These are phyloP conservation scores for Molorchus minor DNA, from an alignment of 2,888 invertebrate genomes.

Conservation along the genomic window DNA sequence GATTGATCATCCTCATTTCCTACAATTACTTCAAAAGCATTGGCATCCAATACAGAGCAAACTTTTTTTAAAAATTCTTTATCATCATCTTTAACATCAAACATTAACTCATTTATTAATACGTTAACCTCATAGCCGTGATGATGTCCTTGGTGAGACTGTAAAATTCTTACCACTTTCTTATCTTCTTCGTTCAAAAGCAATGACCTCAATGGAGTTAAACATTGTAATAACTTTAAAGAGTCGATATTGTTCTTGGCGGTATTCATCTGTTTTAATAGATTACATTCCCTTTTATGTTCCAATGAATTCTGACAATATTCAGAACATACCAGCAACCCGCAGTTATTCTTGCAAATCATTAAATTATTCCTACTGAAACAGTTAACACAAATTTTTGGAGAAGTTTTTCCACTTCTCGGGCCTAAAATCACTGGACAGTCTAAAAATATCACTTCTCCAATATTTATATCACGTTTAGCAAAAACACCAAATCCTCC, in stretches of 20 bases:
- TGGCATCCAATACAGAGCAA: conserved; percentile 72
- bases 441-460: conserved; percentile 78
- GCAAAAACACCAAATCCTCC: conserved; percentile 80
- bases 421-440: conserved; percentile 76
- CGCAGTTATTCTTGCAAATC: conserved; percentile 71
- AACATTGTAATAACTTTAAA: conserved; percentile 56
- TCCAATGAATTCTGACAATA: conserved; percentile 68
- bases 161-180: conserved; percentile 65
- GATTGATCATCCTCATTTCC: conserved; percentile 61
- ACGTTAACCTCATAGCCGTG: conserved; percentile 69
- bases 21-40: conserved; percentile 71
- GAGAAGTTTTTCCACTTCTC: conserved; percentile 65
- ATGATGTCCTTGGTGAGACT: conserved; percentile 66
- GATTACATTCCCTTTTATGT: conserved; percentile 73
- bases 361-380: conserved; percentile 61
- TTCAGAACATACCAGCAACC: conserved; percentile 74
- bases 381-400: conserved; percentile 72
- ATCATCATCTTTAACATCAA: conserved; percentile 67
- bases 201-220: conserved; percentile 63
- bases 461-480: conserved; percentile 70
- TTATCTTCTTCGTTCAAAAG: conserved; percentile 63
- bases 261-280: conserved; percentile 68
- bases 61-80: conserved; percentile 68
- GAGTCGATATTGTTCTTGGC: conserved; percentile 48
- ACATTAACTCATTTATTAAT: conserved; percentile 63